Percentiles rank a stretch among this genome's conserved stretches.
Conservation (phyloP, 1,140 invertebrate species). For the Ruditapes philippinarum region DNA sequence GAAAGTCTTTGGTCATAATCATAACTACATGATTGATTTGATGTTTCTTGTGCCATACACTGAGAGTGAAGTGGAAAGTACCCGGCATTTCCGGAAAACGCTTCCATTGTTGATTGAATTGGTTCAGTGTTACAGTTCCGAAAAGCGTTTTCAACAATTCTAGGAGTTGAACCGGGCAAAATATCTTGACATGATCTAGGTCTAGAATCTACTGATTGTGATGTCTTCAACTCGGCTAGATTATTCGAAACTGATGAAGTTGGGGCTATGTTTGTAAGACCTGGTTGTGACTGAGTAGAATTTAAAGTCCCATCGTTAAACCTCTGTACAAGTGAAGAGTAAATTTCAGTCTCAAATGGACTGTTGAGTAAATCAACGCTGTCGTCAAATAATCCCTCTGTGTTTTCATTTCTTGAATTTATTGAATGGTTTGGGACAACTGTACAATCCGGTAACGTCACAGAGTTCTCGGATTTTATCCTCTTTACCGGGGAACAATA, state of each 20-base stretch:
- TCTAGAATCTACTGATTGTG: constrained; percentile 10
- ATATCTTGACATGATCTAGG: constrained; percentile 39
- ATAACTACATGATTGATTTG: constrained; percentile 21
- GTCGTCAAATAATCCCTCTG: constrained; percentile 37
- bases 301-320: constrained; percentile 5
- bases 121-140: constrained; percentile 20
- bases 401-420: neutral
- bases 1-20: constrained; percentile 64
- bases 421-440: neutral
- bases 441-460: constrained; percentile 15
- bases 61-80: constrained; percentile 53
- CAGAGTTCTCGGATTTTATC: constrained; percentile 40
- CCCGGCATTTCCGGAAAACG: constrained; percentile 40
- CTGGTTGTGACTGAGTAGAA: neutral
- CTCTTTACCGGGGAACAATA: constrained; percentile 29
- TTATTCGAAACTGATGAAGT: neutral
- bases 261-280: neutral
- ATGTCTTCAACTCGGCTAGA: constrained; percentile 31
- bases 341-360: constrained; percentile 61
- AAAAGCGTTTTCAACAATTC: constrained; percentile 20
- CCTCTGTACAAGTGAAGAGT: constrained; percentile 48
- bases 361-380: constrained; percentile 38
- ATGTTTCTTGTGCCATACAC: constrained; percentile 13
- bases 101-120: neutral
- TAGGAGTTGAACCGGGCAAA: constrained; percentile 16